Conservation (phyloP, 2,888 invertebrate genomes). For the Cyclophora albipunctata region DNA sequence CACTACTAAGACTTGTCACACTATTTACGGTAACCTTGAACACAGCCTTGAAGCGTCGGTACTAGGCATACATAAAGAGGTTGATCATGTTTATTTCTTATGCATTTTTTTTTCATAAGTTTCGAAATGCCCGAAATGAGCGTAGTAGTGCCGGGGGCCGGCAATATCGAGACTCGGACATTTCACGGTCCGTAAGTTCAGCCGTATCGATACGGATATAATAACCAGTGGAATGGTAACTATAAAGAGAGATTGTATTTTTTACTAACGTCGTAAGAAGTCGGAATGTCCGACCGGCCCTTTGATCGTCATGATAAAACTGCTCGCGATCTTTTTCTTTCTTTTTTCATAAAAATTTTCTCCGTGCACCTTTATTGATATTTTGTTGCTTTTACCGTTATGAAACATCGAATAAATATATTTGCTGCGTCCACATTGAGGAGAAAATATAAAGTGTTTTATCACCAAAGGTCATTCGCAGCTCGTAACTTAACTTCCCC, state of each 20-base stretch:
- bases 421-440: conserved; percentile 12
- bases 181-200: conserved; percentile 71
- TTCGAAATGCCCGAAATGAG: conserved; percentile 44
- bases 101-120: conserved; percentile 23
- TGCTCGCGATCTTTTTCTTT: conserved; percentile 57
- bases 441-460: conserved; percentile 21
- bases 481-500: conserved; percentile 59
- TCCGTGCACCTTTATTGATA: conserved; percentile 53
- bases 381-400: conserved; percentile 40
- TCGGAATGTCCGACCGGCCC: conserved; percentile 71
- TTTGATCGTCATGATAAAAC: conserved; percentile 73
- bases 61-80: conserved; percentile 6
- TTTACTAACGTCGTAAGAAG: conserved; percentile 74
- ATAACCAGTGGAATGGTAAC: conserved; percentile 75
- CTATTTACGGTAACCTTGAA: too few relatives aligned
- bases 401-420: conserved; percentile 19
- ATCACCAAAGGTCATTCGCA: conserved; percentile 52
- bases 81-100: conserved; percentile 15
- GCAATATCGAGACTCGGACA: conserved; percentile 59
- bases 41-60: too few relatives aligned
- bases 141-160: conserved; percentile 44
- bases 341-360: conserved; percentile 51
- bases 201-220: conserved; percentile 70
- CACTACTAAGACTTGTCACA: too few relatives aligned
- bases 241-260: conserved; percentile 75